These are phyloP conservation scores for Actias luna DNA, from an alignment of 2,888 invertebrate genomes.

Conservation along the genomic window DNA sequence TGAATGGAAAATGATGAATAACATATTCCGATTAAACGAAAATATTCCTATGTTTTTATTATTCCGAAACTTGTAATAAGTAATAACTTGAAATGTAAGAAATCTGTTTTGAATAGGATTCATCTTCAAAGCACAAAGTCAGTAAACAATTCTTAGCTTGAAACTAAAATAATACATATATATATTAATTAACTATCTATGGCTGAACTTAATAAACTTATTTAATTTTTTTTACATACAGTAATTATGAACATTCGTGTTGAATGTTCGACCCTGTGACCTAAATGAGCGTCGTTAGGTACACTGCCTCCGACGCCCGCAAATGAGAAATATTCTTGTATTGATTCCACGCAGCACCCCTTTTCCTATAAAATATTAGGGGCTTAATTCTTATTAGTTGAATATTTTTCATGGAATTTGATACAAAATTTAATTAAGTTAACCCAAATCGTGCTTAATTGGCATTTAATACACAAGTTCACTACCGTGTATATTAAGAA, in stretches of 20 bases:
- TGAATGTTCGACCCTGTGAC: slow-evolving; percentile 11
- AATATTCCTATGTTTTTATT: slow-evolving; percentile 9
- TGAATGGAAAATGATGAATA: not conserved
- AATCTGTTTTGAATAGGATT: not conserved
- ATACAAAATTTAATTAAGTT: not conserved
- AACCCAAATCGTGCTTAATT: not conserved
- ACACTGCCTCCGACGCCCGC: not conserved
- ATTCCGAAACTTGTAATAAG: not conserved
- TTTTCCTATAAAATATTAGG: not conserved
- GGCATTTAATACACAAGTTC: not conserved
- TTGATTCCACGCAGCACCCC: not conserved
- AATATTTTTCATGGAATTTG: not conserved
- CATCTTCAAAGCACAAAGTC: not conserved
- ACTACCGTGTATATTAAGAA: not conserved
- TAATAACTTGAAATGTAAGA: no score
- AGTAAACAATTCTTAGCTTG: slow-evolving; percentile 2
- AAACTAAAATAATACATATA: slow-evolving; percentile 8
- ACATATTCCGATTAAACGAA: not conserved
- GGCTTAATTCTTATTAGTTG: not conserved
- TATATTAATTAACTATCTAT: slow-evolving; percentile 11
- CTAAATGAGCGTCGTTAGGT: slow-evolving; percentile 7
- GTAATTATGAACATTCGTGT: slow-evolving; percentile 6
- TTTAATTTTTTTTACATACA: not conserved
- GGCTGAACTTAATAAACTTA: slow-evolving; percentile 2
- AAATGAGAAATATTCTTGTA: not conserved